Evolutionary conservation across 2,113 vertebrate species (phyloP), one percentile per base, ranked within the genome.

Genomic region (Corapipo altera): DNA sequence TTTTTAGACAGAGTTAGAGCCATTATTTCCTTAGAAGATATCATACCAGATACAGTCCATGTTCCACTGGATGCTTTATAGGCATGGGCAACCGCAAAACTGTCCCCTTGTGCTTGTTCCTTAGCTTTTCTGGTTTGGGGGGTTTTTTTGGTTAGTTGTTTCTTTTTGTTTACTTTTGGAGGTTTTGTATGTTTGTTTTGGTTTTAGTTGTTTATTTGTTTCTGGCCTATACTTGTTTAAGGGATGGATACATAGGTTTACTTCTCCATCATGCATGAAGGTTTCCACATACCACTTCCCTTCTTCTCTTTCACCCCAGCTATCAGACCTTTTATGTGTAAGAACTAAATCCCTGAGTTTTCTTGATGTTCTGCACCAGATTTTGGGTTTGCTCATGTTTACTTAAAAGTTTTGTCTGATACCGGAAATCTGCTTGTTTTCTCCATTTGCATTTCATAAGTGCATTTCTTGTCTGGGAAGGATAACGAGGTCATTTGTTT

Each of bases 1-100:
- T 79, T 79, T 95, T 90, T 88, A 79, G 49, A 66, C 44, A 55
- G 44, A 52, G 48, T 61, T 58, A 67, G 39, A 90, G 57, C 51
- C 67, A 48, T 75, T 95, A 85, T 96, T 96, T 95, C 89, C 49
- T 91, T 88, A 85, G 65, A 74, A 86, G 79, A 57, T 66, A 66
- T 11, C 12, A 3, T 52, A 19, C 51, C 30, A 43, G 46, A 57
- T 43, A 77, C 18, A 64, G 39, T 26, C 64, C 14, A 1, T 49
- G 52, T 93, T 79, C 58, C 35, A 28, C 24, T 59, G 41, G 37
- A 64, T 71, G 51, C 24, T 73, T 70, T 73, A 28, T 10, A 58
- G 32, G 12, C 52, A 35, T 8, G 8, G 16, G 15, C 46, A 80
- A 35, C 46, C 43, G 24, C 35, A 67, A 24, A 84, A 46, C 30